phyloP scores from a whole-genome alignment of 2,888 invertebrate species.

The Eugnorisma glareosa region DNA sequence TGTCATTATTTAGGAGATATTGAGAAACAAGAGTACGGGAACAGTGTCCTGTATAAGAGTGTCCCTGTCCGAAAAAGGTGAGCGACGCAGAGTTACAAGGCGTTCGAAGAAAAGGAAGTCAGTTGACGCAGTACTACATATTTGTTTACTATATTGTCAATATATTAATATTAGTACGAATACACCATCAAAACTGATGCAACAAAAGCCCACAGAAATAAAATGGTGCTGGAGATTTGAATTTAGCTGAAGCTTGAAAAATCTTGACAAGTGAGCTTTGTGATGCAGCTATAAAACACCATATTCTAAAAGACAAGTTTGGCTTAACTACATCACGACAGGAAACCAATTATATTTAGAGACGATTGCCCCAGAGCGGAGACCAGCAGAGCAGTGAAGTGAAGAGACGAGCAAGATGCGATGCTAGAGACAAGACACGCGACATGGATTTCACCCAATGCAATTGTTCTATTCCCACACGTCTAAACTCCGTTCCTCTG shows the following conservation, averaged over 20 bases:
- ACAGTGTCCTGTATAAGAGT: too few relatives aligned
- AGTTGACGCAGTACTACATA: neutral
- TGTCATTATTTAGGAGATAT: neutral
- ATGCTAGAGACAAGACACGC: neutral
- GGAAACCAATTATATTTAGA: neutral
- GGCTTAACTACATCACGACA: neutral
- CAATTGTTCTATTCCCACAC: neutral
- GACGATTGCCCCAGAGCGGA: neutral
- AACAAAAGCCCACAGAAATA: neutral
- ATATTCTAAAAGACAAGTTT: neutral
- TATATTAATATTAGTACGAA: neutral
- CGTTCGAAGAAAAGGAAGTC: neutral
- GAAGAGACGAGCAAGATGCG: neutral
- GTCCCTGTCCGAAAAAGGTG: neutral
- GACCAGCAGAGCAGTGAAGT: neutral
- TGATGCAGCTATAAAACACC: neutral
- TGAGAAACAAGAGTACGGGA: neutral
- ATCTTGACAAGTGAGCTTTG: neutral
- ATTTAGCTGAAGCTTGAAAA: neutral
- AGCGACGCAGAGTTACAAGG: neutral
- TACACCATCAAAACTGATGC: neutral
- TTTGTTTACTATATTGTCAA: neutral
- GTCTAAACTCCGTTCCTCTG: neutral
- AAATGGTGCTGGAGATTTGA: neutral
- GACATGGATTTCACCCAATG: neutral